phyloP scores from a whole-genome alignment of 2,888 invertebrate genomes.

The Gryllus longicercus region DNA sequence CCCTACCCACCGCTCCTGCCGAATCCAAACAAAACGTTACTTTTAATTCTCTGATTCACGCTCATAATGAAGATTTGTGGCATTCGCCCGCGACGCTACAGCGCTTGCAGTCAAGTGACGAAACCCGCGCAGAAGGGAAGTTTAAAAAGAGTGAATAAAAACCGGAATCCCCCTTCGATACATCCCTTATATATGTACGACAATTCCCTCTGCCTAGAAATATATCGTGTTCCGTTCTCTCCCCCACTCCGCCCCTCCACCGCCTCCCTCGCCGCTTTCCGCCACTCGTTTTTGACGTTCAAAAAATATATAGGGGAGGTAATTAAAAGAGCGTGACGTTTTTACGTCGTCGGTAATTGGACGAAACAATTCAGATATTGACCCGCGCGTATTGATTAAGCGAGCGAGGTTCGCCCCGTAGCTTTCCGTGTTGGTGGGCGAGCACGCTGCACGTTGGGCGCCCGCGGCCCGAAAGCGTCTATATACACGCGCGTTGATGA shows the following conservation, averaged over 20 bases:
- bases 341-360: conserved; percentile 17
- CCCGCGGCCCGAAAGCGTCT: too few species aligned
- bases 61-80: conserved; percentile 35
- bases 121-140: too few species aligned
- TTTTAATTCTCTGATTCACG: conserved; percentile 35
- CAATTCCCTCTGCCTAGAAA: conserved; percentile 17
- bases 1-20: background rate
- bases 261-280: background rate
- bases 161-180: background rate
- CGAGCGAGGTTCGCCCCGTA: background rate
- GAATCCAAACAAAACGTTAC: conserved; percentile 31
- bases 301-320: conserved; percentile 11
- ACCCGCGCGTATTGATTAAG: background rate
- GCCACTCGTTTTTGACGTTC: conserved; percentile 1
- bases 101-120: too few species aligned
- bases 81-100: background rate
- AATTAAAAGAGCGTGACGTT: conserved; percentile 10
- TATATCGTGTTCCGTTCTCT: background rate
- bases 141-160: too few species aligned
- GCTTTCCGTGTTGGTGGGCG: too few species aligned
- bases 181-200: conserved; percentile 5
- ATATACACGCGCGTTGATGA: too few species aligned
- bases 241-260: background rate
- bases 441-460: too few species aligned
- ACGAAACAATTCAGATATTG: conserved; percentile 7